phyloP scores from a whole-genome alignment of 2,113 vertebrate species.

The Dasyornis broadbenti region DNA sequence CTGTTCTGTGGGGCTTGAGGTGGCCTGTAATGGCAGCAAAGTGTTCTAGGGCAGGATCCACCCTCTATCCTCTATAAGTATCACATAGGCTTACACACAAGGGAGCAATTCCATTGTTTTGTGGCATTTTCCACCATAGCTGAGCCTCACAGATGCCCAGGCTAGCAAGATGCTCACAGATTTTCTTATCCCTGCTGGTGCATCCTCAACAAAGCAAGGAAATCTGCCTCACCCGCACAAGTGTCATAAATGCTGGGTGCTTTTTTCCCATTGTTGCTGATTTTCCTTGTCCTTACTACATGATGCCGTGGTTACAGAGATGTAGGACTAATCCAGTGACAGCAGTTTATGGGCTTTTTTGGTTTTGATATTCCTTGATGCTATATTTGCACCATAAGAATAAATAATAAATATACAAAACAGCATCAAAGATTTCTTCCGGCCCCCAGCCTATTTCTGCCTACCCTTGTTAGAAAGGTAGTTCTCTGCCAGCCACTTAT shows the following conservation, averaged over 20 bases:
- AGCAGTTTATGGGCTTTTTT: neutral
- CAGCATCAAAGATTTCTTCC: neutral
- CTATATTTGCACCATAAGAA: constrained; percentile 29
- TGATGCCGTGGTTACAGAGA: neutral
- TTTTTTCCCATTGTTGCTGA: neutral
- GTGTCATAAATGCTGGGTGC: neutral
- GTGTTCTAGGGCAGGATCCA: neutral
- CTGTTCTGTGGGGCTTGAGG: neutral
- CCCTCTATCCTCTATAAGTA: rapidly evolving
- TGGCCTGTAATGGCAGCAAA: neutral
- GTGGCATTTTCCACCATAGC: neutral
- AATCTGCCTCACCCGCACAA: neutral
- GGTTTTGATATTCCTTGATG: neutral
- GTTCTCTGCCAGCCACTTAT: neutral
- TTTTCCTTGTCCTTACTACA: neutral
- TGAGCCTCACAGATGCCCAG: constrained; percentile 1
- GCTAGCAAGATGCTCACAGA: neutral
- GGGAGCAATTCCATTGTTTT: neutral
- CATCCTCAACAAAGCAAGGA: neutral
- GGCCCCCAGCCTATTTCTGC: neutral
- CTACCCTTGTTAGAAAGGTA: neutral
- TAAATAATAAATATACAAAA: constrained; percentile 45
- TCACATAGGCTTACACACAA: neutral
- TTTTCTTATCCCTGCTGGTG: neutral
- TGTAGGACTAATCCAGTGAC: neutral